Percentiles rank a stretch among this genome's conserved stretches.
Conservation (phyloP, 2,113 vertebrate genomes). For the Xyrauchen texanus region DNA sequence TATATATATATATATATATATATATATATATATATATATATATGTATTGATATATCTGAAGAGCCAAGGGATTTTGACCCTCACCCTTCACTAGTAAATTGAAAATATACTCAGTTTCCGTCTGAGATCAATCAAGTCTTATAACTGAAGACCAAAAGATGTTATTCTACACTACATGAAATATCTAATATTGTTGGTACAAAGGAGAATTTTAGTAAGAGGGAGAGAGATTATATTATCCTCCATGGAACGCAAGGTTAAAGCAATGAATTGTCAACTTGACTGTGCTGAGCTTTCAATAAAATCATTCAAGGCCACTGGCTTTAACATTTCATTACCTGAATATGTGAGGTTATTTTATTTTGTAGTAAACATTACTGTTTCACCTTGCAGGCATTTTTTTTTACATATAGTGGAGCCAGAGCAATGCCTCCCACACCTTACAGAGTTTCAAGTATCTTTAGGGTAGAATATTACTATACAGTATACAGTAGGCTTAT, state of each 20-base stretch:
- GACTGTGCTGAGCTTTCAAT: constrained; percentile 4
- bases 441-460: too few species aligned
- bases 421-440: background rate
- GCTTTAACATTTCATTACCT: constrained; percentile 6
- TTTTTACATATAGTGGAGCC: background rate
- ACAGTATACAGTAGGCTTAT: background rate
- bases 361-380: background rate
- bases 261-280: background rate
- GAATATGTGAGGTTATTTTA: background rate
- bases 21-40: too few species aligned
- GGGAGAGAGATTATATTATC: background rate
- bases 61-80: too few species aligned
- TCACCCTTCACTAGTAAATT: too few species aligned
- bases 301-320: constrained; percentile 41
- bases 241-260: background rate
- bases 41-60: too few species aligned
- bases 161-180: background rate
- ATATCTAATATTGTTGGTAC: background rate
- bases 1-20: too few species aligned
- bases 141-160: background rate
- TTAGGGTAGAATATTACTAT: too few species aligned
- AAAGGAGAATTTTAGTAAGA: background rate
- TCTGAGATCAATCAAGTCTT: background rate
- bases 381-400: background rate
- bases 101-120: background rate